A percentile compares a stretch with the other conserved stretches of the same genome.
Evolutionary conservation across 2,888 invertebrate genomes (phyloP).

Genomic region (Notocelia uddmanniana): DNA sequence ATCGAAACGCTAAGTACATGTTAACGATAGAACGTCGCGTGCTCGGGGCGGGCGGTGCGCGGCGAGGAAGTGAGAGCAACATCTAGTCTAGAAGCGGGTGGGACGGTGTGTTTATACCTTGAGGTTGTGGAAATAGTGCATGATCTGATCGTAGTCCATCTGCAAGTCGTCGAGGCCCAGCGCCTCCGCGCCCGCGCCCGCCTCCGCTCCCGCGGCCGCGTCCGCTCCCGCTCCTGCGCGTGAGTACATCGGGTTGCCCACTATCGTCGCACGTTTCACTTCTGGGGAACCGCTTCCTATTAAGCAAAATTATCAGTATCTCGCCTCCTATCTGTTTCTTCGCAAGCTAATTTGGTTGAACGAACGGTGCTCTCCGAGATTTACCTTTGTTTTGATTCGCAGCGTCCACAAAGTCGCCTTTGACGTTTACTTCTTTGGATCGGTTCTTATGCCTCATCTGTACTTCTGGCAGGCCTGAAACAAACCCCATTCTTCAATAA

Average conservation of each 20-base stretch:
- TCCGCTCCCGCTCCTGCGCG: slow-evolving; percentile 70
- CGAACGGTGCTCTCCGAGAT: slow-evolving; percentile 21
- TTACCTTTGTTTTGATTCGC: slow-evolving; percentile 81
- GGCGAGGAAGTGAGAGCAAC: slow-evolving; percentile 78
- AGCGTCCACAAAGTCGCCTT: slow-evolving; percentile 86
- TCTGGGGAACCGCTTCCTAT: slow-evolving; percentile 84
- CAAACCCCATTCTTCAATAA: slow-evolving; percentile 1
- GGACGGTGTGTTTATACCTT: slow-evolving; percentile 89
- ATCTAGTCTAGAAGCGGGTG: slow-evolving; percentile 81
- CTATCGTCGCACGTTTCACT: slow-evolving; percentile 93
- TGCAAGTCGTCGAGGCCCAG: slow-evolving; percentile 93
- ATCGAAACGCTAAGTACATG: slow-evolving; percentile 63
- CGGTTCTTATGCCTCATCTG: slow-evolving; percentile 81
- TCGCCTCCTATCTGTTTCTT: slow-evolving; percentile 6
- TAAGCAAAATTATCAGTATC: slow-evolving; percentile 9
- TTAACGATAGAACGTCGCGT: slow-evolving; percentile 60
- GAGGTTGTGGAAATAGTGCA: slow-evolving; percentile 99
- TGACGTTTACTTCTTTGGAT: slow-evolving; percentile 70
- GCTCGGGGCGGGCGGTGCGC: slow-evolving; percentile 55
- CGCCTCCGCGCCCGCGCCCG: slow-evolving; percentile 82
- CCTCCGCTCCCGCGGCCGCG: slow-evolving; percentile 61
- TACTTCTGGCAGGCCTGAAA: slow-evolving; percentile 80
- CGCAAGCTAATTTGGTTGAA: slow-evolving; percentile 18
- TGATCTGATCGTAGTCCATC: slow-evolving; percentile 99
- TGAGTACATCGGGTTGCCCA: slow-evolving; percentile 96